phyloP scores from a whole-genome alignment of 2,113 vertebrate species.

The Pelmatolapia mariae region DNA sequence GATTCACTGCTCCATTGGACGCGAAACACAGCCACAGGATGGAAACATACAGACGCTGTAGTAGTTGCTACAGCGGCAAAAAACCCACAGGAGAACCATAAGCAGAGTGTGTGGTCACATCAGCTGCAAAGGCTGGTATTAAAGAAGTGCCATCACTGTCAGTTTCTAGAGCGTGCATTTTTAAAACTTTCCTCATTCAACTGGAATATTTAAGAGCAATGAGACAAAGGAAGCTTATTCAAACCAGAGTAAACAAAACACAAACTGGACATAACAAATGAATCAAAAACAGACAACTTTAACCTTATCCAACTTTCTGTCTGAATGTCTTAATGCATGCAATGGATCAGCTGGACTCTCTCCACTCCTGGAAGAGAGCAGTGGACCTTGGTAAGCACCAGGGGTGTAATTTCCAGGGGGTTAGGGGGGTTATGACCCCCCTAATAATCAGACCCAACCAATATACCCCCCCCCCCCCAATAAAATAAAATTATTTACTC shows the following conservation, averaged over 20 bases:
- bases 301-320: neutral
- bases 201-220: neutral
- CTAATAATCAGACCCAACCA: neutral
- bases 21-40: constrained; percentile 32
- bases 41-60: constrained; percentile 27
- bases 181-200: neutral
- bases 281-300: neutral
- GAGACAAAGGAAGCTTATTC: neutral
- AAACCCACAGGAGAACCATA: neutral
- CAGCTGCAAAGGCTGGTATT: neutral
- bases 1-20: neutral
- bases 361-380: neutral
- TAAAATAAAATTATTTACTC: fast-evolving
- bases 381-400: neutral
- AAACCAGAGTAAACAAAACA: neutral
- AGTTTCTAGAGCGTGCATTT: neutral
- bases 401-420: neutral
- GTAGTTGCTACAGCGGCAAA: neutral
- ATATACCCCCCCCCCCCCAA: fast-evolving
- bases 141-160: neutral
- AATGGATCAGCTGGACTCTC: neutral
- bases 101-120: constrained; percentile 32
- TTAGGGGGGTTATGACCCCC: neutral
- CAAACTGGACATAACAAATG: neutral
- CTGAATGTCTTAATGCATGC: neutral